Conservation (phyloP, 92 coral and sea anemone genomes). For the Porites divaricata region DNA sequence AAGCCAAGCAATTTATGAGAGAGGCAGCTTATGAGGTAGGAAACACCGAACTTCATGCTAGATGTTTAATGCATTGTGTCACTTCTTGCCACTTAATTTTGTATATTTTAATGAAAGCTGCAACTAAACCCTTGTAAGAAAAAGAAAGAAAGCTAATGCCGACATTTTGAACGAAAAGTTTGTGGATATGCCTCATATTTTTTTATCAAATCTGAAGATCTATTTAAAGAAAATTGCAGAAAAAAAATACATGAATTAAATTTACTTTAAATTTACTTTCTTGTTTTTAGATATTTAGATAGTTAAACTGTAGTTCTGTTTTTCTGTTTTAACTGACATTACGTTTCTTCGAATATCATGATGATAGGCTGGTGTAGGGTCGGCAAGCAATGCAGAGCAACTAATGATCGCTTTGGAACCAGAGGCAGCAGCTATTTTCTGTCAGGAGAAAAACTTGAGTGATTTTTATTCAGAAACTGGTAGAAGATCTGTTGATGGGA, state of each 20-base stretch:
- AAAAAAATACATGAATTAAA: no score
- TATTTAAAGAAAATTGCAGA: no score
- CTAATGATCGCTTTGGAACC: slow-evolving; percentile 2
- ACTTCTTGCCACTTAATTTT: no score
- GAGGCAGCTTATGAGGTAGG: not conserved
- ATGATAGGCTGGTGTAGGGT: not conserved
- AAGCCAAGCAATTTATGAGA: not conserved
- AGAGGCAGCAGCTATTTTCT: not conserved
- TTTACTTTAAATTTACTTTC: no score
- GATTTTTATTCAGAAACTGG: slow-evolving; percentile 1
- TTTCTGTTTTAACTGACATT: not conserved
- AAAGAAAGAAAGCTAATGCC: no score
- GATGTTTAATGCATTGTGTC: no score
- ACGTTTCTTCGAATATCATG: not conserved
- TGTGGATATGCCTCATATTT: no score
- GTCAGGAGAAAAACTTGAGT: not conserved
- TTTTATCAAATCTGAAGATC: no score
- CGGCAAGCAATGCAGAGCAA: not conserved
- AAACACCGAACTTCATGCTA: no score
- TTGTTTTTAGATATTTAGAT: not conserved
- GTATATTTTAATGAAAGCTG: no score
- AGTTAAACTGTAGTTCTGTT: not conserved
- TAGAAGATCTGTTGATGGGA: not conserved
- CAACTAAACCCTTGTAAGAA: no score
- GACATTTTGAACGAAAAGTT: no score